A percentile compares a stretch with the other conserved stretches of the same genome.
Conservation (phyloP, 2,113 vertebrate species). For the Etheostoma cragini region DNA sequence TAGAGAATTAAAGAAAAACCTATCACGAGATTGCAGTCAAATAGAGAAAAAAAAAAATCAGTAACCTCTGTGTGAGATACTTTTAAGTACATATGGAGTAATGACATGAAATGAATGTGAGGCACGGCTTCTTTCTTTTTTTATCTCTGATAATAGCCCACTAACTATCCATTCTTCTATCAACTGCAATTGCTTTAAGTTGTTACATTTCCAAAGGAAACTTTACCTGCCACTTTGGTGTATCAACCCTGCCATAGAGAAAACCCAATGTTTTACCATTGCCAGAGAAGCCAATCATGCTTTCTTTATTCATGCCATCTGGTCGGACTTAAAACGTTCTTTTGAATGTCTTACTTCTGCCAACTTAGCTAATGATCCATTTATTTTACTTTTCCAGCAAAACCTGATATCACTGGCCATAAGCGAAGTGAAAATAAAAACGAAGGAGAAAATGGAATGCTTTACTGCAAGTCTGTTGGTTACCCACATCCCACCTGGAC, state of each 20-base stretch:
- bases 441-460: constrained; percentile 91
- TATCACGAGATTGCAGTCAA: too few species aligned
- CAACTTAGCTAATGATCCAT: constrained; percentile 31
- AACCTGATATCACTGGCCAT: constrained; percentile 92
- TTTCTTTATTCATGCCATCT: constrained; percentile 53
- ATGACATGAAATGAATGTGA: neutral
- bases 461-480: constrained; percentile 97
- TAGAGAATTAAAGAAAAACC: too few species aligned
- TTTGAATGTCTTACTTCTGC: constrained; percentile 37
- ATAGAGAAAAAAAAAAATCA: neutral
- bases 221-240: constrained; percentile 5
- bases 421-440: constrained; percentile 98
- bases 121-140: neutral
- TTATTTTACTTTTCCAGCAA: constrained; percentile 81
- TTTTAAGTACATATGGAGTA: neutral
- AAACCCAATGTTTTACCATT: constrained; percentile 40
- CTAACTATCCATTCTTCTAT: neutral
- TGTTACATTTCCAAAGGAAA: constrained; percentile 8
- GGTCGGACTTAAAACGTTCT: constrained; percentile 39
- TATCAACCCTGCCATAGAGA: constrained; percentile 1
- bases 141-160: neutral
- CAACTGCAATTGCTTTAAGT: neutral
- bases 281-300: constrained; percentile 22
- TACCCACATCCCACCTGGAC: constrained; percentile 94
- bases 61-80: neutral